Conservation (phyloP, 2,113 vertebrate genomes). For the Neolamprologus longior region DNA sequence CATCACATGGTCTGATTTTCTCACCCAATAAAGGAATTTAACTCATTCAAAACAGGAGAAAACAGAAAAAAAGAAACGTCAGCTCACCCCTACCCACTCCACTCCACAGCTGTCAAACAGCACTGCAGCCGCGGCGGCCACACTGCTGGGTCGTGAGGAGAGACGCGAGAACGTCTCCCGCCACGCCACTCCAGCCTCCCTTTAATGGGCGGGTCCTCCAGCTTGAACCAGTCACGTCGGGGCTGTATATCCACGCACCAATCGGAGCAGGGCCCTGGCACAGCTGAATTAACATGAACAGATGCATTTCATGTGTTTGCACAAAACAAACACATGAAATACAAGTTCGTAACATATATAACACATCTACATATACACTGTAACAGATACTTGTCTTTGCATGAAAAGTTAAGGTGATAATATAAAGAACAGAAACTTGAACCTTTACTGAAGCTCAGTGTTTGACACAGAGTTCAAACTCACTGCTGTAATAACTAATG, state of each 20-base stretch:
- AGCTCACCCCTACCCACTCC: too few relatives aligned
- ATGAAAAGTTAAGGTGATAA: not conserved
- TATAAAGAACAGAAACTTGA: not conserved
- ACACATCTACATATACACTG: fast-evolving
- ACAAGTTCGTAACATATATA: fast-evolving
- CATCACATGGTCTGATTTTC: too few relatives aligned
- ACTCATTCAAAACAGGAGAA: too few relatives aligned
- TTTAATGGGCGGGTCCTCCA: not conserved
- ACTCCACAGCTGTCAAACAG: too few relatives aligned
- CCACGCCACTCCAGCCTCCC: fast-evolving
- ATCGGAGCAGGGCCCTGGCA: not conserved
- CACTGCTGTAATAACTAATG: fast-evolving
- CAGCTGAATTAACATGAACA: not conserved
- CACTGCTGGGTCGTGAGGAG: too few relatives aligned
- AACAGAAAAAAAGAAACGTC: too few relatives aligned
- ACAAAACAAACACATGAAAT: not conserved
- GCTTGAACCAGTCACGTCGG: not conserved
- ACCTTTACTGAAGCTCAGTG: not conserved
- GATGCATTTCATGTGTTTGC: not conserved
- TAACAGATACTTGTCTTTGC: not conserved
- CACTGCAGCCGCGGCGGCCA: fast-evolving
- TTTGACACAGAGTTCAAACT: fast-evolving
- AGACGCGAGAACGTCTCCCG: fast-evolving
- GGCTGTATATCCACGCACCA: not conserved
- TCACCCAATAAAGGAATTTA: too few relatives aligned